Evolutionary conservation across 2,797 vertebrate genomes (phyloP), one percentile per base, ranked within the genome.

Genomic region (Hipposideros larvatus): DNA sequence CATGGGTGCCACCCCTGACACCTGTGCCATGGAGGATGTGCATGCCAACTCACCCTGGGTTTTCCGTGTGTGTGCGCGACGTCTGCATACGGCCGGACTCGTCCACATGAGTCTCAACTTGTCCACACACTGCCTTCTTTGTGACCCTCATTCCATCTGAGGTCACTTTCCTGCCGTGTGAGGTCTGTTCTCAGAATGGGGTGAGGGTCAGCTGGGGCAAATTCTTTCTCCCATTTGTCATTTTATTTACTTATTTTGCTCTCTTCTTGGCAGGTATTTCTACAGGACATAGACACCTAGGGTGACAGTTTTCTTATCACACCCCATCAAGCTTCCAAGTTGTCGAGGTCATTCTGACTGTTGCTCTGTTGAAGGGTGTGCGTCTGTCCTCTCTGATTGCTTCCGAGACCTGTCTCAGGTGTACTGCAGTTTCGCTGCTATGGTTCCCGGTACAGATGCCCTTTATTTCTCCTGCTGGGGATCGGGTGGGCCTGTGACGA

Each of bases 11-110:
- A 8, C n/a, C 16, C 31, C 16, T 5, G 22, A 21, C 3, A 1
- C 16, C 7, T 10, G 1, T 3, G 14, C 57, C 57, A 0, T 0
- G 0, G 37, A 15, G n/a, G 57, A 31, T 19, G 43, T 24, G 4
- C 0, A 0, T 10, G 1, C 3, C 22, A 10, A 26, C 57, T 4
- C 5, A 11, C 2, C 66, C 24, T 1, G 7, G 43, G 7, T 11
- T 31, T 10, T 19, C 21, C 1, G 19, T 8, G 41, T 37, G 37
- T 7, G 19, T 1, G 3, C 21, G 53, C 21, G 53, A 21, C 16
- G 19, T 55, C 19, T 18, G 53, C 19, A 55, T 51, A 28, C 59
- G 26, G 59, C 59, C 59, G 26, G 26, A 28, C 59, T 24, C 59
- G 59, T 26, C 37, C 24, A 21, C 11, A 10, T 7, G 5, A 2